phyloP scores from a whole-genome alignment of 1,140 invertebrate genomes.

The Drosophila hydei region DNA sequence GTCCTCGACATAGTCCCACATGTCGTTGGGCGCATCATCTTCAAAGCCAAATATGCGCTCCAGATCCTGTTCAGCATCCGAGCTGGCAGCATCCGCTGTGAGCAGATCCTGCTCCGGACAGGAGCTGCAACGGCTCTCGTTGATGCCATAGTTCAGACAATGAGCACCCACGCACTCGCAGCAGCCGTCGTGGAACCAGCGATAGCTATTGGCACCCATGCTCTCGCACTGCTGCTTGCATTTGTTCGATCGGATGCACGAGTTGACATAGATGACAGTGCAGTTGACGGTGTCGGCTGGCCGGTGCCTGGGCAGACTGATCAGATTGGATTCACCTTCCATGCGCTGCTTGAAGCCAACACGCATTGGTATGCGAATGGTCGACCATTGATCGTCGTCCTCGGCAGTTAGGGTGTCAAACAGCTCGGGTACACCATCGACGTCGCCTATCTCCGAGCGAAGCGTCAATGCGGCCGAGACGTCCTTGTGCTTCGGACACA shows the following conservation, averaged over 20 bases:
- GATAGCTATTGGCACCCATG: slow-evolving; percentile 82
- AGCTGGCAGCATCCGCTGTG: slow-evolving; percentile 12
- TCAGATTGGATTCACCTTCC: slow-evolving; percentile 83
- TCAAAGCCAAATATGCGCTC: slow-evolving; percentile 57
- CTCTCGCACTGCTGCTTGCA: slow-evolving; percentile 84
- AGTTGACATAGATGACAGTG: slow-evolving; percentile 95
- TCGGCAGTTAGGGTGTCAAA: slow-evolving; percentile 93
- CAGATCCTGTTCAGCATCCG: slow-evolving; percentile 60
- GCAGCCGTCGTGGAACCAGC: slow-evolving; percentile 98
- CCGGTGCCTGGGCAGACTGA: slow-evolving; percentile 84
- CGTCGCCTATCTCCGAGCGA: slow-evolving; percentile 94
- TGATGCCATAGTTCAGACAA: slow-evolving; percentile 96
- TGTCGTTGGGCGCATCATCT: slow-evolving; percentile 52
- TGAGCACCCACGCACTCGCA: slow-evolving; percentile 96
- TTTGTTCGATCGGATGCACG: slow-evolving; percentile 94
- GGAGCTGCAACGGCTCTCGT: slow-evolving; percentile 87
- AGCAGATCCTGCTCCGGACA: slow-evolving; percentile 71
- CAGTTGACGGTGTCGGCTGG: slow-evolving; percentile 90
- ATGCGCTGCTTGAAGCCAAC: slow-evolving; percentile 57
- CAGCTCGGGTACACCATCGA: slow-evolving; percentile 92
- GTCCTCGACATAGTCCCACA: slow-evolving; percentile 70
- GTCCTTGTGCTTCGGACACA: slow-evolving; percentile 94
- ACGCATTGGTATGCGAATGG: slow-evolving; percentile 87
- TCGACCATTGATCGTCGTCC: slow-evolving; percentile 91
- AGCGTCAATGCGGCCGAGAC: slow-evolving; percentile 88